phyloP scores from a whole-genome alignment of 2,797 vertebrate species.

The Diplodus puntazzo region DNA sequence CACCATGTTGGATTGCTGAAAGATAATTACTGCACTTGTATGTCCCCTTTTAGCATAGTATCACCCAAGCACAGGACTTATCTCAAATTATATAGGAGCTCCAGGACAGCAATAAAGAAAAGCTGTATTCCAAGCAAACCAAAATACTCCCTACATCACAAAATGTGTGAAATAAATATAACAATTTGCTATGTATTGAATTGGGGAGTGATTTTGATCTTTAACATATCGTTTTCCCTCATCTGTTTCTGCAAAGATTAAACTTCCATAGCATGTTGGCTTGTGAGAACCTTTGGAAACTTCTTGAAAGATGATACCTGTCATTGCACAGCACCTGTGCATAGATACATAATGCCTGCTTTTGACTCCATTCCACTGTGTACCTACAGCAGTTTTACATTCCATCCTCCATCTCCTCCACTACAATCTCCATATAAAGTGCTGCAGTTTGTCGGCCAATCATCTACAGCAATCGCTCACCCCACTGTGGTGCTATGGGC shows the following conservation, averaged over 20 bases:
- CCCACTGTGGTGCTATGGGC: conserved; percentile 35
- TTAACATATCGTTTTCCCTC: too few species aligned
- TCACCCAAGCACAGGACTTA: neutral
- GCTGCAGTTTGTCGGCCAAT: conserved; percentile 57
- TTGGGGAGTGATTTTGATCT: too few species aligned
- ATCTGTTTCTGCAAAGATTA: neutral
- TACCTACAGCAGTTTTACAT: conserved; percentile 30
- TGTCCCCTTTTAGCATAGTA: neutral
- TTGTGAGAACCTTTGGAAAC: neutral
- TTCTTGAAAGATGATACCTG: conserved; percentile 18
- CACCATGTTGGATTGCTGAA: neutral
- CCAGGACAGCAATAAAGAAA: neutral
- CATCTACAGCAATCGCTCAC: conserved; percentile 45
- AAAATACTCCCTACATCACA: too few species aligned
- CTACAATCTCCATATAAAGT: conserved; percentile 71
- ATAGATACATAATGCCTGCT: conserved; percentile 4
- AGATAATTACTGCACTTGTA: neutral
- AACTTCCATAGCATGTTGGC: neutral
- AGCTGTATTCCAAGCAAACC: too few species aligned
- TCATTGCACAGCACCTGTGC: conserved; percentile 19
- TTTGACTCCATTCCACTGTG: conserved; percentile 28
- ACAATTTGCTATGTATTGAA: too few species aligned
- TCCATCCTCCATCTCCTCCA: conserved; percentile 34
- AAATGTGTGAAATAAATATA: too few species aligned
- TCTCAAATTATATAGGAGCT: neutral